Base-by-base conservation (phyloP, 2,797 vertebrate genomes). In the Gallinago nigripennis region DNA sequence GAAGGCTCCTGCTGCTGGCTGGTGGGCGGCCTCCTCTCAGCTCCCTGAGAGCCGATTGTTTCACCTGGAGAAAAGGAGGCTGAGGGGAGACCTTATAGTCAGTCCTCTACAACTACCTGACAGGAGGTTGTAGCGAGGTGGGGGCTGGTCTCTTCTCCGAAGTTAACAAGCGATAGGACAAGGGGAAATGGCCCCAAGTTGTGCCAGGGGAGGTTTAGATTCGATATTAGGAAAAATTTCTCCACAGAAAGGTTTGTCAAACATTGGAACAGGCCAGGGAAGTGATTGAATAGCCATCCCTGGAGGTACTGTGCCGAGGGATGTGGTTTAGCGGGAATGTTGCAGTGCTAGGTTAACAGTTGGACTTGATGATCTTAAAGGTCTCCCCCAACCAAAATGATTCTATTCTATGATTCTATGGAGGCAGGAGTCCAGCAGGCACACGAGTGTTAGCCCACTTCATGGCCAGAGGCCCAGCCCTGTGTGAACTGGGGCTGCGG, bases 11-110 rank as follows among this genome's bases (percentile, higher is more conserved):
- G 1, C 18, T 54, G 25, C 16, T 56, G 18, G 37, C 17, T 1
- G 4, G 8, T 63, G 9, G 31, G 14, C 0, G 0, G 4, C 12
- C 13, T 24, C 23, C 3, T 8, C 46, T 8, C 13, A 13, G 61
- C 31, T 63, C n/a, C 35, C 48, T 3, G 1, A 11, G 64, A 16
- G 58, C 37, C 0, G 0, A 3, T 0, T 9, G 19, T 43, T 23
- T 31, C 31, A 5, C 39, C 39, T 64, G 61, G 61, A 43, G 39
- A 31, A 11, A 11, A 43, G 61, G 61, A 64, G 61, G 61, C 61
- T 43, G 39, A 41, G 28, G 39, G 39, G 39, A 64, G 9, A 64
- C 37, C 19, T 43, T 23, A 31, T 31, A 1, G 3, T 14, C 21
- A 1, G 3, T 14, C 21, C 28, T 64, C 39, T 30, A 31, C 61